Conservation (phyloP, 2,113 vertebrate genomes). For the Grallaria varia region DNA sequence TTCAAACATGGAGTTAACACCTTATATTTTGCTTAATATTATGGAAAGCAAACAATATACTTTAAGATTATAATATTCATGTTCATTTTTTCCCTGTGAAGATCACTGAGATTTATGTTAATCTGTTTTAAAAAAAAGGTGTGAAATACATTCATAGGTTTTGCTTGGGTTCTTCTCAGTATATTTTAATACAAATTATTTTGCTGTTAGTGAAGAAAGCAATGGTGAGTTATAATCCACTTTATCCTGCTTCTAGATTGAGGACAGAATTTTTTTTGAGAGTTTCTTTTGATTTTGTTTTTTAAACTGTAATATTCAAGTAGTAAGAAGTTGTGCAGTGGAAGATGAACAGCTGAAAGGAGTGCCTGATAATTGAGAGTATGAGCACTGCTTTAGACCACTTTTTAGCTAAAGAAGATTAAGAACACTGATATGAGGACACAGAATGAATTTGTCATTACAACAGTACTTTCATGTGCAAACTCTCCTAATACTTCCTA, state of each 20-base stretch:
- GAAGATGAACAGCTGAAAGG: background rate
- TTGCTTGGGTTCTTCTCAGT: background rate
- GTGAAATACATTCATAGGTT: rapidly evolving
- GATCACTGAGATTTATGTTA: background rate
- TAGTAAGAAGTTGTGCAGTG: background rate
- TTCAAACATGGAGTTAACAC: background rate
- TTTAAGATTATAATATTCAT: background rate
- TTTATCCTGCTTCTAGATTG: background rate
- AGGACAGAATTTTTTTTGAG: background rate
- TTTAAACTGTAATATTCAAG: background rate
- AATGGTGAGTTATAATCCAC: background rate
- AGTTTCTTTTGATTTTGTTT: background rate
- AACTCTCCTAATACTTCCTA: background rate
- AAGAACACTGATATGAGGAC: background rate
- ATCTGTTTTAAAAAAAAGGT: background rate
- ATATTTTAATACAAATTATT: background rate
- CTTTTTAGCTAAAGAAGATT: background rate
- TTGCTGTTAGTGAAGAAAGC: background rate
- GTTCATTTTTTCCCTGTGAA: background rate
- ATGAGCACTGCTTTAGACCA: background rate
- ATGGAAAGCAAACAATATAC: background rate
- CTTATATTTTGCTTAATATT: background rate
- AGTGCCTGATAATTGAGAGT: background rate
- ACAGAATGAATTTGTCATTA: background rate
- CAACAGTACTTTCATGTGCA: background rate